Evolutionary conservation across 2,797 vertebrate genomes (phyloP).

Genomic region (Furcifer pardalis): DNA sequence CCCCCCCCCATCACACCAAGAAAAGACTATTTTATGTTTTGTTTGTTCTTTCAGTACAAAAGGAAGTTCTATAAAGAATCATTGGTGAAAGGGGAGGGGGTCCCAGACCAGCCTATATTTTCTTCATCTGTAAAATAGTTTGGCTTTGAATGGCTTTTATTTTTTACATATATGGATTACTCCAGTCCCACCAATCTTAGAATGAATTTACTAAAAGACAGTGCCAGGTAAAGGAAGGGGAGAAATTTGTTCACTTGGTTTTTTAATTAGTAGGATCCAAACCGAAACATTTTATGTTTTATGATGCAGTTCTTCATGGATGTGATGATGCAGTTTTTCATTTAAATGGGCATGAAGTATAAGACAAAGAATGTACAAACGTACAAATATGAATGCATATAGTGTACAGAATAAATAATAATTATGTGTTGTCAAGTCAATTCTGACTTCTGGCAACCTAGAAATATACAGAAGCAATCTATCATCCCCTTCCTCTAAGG

Average conservation of each 20-base stretch:
- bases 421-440: no score
- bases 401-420: no score
- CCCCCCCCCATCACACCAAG: not conserved
- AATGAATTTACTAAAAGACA: not conserved
- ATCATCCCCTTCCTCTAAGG: no score
- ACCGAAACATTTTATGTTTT: not conserved
- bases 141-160: not conserved
- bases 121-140: not conserved
- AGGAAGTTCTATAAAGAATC: conserved; percentile 36
- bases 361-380: no score
- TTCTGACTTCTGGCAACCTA: no score
- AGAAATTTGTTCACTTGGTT: not conserved
- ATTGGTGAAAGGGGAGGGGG: not conserved
- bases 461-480: no score
- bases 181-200: no score
- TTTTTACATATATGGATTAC: not conserved
- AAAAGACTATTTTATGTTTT: conserved; percentile 11
- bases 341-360: not conserved
- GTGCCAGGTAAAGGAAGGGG: not conserved
- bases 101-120: not conserved
- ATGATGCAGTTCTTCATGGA: not conserved
- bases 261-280: not conserved
- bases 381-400: no score
- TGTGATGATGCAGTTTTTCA: no score
- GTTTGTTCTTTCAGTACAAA: conserved; percentile 28